Base-by-base conservation (phyloP, 2,888 invertebrate species). In the Chrysolina americana region DNA sequence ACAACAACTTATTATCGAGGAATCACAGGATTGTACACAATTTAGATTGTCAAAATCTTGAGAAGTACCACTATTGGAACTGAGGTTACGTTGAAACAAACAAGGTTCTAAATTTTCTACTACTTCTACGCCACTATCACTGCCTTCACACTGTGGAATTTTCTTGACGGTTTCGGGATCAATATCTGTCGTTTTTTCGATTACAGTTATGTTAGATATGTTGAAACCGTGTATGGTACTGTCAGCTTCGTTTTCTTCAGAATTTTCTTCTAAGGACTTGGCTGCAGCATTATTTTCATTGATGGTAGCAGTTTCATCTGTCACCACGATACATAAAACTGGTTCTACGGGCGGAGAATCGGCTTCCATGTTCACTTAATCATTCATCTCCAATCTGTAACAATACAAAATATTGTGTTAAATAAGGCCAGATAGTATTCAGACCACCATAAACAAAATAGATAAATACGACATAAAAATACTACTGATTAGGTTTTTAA, bases 51-150 rank as follows among this genome's bases (percentile, higher is more conserved):
- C 87, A 70, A 87, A 83, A 69, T 91, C 90, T 79, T 89, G 90
- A 71, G 93, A 94, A 21, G 93, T 93, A 0, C 93, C 92, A 81
- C 91, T 91, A 80, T 90, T 91, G 68, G 90, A 89, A 83, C 91
- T 91, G 62, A 90, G 83, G n/a, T 90, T 90, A 71, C 91, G 87
- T 74, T 89, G 88, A 73, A 90, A 84, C 15, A 74, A 78, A 66
- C 89, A 89, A 17, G 23, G 28, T 48, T 84, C 82, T 65, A 65
- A 85, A 81, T 77, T 89, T 65, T 89, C 89, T 73, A 89, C 86
- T 2, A 94, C 93, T 83, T 95, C 95, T 17, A 95, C 93, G 6
- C 95, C 95, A 83, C 95, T 95, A 84, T 95, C 95, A 85, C 94
- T 95, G 73, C 95, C 95, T 76, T 94, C 94, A 76, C 91, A 87